Evolutionary conservation across 2,113 vertebrate genomes (phyloP).

Genomic region (Sporophila hypoxantha): DNA sequence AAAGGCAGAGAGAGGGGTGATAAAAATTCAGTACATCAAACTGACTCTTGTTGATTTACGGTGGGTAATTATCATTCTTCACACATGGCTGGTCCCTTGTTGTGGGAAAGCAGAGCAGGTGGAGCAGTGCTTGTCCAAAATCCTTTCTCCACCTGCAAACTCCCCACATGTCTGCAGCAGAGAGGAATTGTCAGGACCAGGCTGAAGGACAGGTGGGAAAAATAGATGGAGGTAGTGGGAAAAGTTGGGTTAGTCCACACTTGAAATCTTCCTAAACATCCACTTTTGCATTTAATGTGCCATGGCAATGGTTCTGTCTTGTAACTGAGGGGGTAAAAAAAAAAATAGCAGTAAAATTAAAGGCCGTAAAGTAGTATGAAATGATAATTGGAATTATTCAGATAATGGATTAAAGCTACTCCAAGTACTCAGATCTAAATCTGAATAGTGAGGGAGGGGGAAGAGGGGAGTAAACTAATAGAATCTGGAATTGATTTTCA

Average conservation of each 20-base stretch:
- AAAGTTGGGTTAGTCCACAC: not conserved
- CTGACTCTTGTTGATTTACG: conserved; percentile 39
- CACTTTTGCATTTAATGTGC: not conserved
- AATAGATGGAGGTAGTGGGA: not conserved
- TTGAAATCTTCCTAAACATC: not conserved
- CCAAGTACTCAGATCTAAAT: conserved; percentile 1
- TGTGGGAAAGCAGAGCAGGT: conserved; percentile 20
- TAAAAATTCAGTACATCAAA: conserved; percentile 30
- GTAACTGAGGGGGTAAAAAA: not conserved
- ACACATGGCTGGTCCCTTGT: not conserved
- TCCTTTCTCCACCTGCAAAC: not conserved
- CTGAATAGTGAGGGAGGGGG: not conserved
- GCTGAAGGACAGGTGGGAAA: not conserved
- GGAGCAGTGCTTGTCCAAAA: not conserved
- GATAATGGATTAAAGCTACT: conserved; percentile 34
- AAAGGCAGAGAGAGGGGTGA: not conserved
- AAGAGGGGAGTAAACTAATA: not conserved
- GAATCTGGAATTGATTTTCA: conserved; percentile 45
- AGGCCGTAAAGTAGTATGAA: not conserved
- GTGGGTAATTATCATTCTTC: conserved; percentile 39
- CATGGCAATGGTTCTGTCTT: not conserved
- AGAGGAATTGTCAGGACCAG: not conserved
- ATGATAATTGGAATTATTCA: conserved; percentile 39
- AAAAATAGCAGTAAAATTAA: not conserved
- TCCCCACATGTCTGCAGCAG: not conserved